Percentiles rank a stretch among this genome's conserved stretches.
phyloP scores from a whole-genome alignment of 2,888 invertebrate species.

The Liposcelis brunnea region DNA sequence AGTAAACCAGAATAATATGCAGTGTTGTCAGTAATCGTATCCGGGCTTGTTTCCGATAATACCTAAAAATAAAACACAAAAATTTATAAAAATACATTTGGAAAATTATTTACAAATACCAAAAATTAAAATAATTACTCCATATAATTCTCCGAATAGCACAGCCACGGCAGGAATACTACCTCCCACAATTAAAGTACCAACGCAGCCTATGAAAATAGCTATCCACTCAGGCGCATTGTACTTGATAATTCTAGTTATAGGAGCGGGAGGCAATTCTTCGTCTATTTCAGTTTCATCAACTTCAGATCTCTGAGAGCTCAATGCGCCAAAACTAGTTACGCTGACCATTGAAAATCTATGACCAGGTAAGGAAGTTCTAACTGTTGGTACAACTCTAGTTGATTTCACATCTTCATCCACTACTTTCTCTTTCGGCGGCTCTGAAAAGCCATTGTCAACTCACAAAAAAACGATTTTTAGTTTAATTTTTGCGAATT shows the following conservation, averaged over 20 bases:
- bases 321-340: too few relatives aligned
- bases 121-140: conserved; percentile 29
- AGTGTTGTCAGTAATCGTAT: conserved; percentile 37
- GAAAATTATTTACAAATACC: neutral
- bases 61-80: conserved; percentile 26
- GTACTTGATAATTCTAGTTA: conserved; percentile 35
- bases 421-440: too few relatives aligned
- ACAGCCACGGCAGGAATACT: conserved; percentile 57
- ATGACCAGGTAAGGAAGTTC: too few relatives aligned
- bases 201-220: conserved; percentile 39
- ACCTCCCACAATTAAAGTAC: conserved; percentile 46
- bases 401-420: too few relatives aligned
- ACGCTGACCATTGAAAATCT: too few relatives aligned
- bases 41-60: conserved; percentile 32
- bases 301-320: too few relatives aligned
- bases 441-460: too few relatives aligned
- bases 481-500: neutral
- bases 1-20: conserved; percentile 46
- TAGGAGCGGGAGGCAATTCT: conserved; percentile 24
- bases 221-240: conserved; percentile 51
- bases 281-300: neutral
- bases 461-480: too few relatives aligned
- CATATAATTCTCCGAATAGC: conserved; percentile 52
- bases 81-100: neutral
- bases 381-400: too few relatives aligned